Evolutionary conservation across 2,888 invertebrate species (phyloP), one percentile per base, ranked within the genome.

Genomic region (Macrosoma leucophasiata): DNA sequence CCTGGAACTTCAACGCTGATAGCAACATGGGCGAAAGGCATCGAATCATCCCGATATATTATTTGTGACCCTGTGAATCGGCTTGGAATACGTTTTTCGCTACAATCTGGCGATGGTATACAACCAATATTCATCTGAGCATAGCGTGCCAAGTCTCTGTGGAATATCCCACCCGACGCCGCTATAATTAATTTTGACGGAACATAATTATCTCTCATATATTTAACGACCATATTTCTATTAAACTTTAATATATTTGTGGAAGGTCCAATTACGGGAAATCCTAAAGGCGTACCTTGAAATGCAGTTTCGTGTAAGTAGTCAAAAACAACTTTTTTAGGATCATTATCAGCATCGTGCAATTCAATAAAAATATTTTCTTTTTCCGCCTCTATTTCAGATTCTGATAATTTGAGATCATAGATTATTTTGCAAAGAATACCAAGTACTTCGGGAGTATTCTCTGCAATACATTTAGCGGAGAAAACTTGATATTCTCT

Each of bases 111-210:
- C 25, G 7, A 30, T 12, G 23, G 9, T 24, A 67, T 36, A 54
- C 89, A 87, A 52, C 91, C 86, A 46, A 91, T 52, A 11, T 42
- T 37, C 0, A 36, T 64, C 18, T 88, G 67, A 2, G 90, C 91
- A 13, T 88, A 63, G 10, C 82, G 66, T 11, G 88, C 85, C 30
- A 93, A 71, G 30, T 88, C 72, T 0, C 86, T 71, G 51, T 94
- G 93, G 26, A 87, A 66, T 1, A 93, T 87, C 19, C 89, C 88
- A 33, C 90, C 93, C 21, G 92, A 90, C 23, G 88, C 89, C 15
- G 91, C 89, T 15, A 95, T 62, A 3, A 92, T 90, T 59, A 94
- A 87, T 44, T 92, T 81, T 10, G 89, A 55, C 1, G 77, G 75
- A 13, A 61, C 62, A 19, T 72, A 78, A 31, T 68, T 58, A 27